A percentile compares a stretch with the other conserved stretches of the same genome.
Evolutionary conservation across 2,113 vertebrate species (phyloP).

Genomic region (Sylvietta virens): DNA sequence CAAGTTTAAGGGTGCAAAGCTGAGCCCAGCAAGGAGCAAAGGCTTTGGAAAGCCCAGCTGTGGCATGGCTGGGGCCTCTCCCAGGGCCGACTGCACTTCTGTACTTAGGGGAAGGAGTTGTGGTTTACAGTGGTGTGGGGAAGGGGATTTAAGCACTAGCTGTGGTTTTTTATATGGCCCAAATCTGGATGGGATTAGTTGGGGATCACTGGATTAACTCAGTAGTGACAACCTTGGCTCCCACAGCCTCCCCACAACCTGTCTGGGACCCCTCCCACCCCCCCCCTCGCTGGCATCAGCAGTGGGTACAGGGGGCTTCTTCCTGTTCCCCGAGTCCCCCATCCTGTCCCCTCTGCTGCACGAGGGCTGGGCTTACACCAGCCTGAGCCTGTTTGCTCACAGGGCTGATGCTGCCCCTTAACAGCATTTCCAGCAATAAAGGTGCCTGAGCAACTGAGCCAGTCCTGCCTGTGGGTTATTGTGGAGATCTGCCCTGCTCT

Average conservation of each 20-base stretch:
- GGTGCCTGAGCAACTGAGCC: neutral
- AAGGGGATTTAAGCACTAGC: neutral
- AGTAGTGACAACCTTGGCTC: neutral
- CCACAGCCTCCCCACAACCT: neutral
- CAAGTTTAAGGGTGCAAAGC: neutral
- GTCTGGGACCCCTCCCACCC: neutral
- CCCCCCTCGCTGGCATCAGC: accelerated
- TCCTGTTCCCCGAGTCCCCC: accelerated
- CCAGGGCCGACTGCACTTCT: neutral
- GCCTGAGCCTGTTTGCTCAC: neutral
- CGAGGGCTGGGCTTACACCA: neutral
- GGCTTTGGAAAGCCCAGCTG: neutral
- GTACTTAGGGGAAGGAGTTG: neutral
- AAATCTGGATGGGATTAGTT: neutral
- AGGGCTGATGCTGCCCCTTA: neutral
- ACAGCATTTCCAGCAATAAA: conserved; percentile 54
- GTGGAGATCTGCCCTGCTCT: neutral
- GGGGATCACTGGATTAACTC: neutral
- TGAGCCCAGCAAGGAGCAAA: neutral
- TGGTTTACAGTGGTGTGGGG: neutral
- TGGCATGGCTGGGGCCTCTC: neutral
- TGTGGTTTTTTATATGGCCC: neutral
- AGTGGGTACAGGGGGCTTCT: neutral
- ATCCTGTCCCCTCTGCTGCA: neutral
- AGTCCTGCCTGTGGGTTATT: neutral